Percentiles rank a stretch among this genome's conserved stretches.
These are phyloP conservation scores for Elysia chlorotica DNA, from an alignment of 1,140 invertebrate genomes.

Conservation along the genomic window DNA sequence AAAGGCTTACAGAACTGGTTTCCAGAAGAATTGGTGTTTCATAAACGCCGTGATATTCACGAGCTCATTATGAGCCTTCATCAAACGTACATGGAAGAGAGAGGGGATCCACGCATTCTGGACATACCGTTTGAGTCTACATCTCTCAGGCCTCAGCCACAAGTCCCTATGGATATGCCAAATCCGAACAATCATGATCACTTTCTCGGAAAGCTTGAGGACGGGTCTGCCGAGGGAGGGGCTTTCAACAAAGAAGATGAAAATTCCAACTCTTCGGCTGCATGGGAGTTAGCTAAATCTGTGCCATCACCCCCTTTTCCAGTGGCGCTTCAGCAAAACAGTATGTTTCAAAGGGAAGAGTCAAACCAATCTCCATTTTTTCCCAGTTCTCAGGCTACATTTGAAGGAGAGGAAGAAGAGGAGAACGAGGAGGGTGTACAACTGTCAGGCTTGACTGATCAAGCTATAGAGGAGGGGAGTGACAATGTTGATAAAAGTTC, in stretches of 20 bases:
- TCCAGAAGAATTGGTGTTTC: slow-evolving; percentile 48
- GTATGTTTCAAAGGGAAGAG: background rate
- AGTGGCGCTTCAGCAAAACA: background rate
- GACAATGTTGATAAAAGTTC: no score
- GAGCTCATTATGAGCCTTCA: slow-evolving; percentile 59
- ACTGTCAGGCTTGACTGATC: no score
- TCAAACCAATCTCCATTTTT: background rate
- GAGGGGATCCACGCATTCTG: slow-evolving; percentile 6
- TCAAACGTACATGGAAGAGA: background rate
- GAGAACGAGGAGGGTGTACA: no score
- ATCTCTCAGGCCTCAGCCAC: background rate
- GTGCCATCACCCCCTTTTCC: background rate
- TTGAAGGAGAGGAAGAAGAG: background rate
- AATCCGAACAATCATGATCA: background rate
- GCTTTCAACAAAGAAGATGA: slow-evolving; percentile 18
- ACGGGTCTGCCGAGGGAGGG: no score
- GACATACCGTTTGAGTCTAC: slow-evolving; percentile 17
- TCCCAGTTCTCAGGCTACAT: background rate
- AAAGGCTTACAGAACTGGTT: slow-evolving; percentile 61
- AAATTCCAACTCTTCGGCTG: slow-evolving; percentile 9
- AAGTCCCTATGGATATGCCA: background rate
- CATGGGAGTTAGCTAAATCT: background rate
- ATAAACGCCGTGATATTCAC: slow-evolving; percentile 58
- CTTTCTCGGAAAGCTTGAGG: background rate
- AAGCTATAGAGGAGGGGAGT: no score